Conservation (phyloP, 2,888 invertebrate species). For the Bibio marci region DNA sequence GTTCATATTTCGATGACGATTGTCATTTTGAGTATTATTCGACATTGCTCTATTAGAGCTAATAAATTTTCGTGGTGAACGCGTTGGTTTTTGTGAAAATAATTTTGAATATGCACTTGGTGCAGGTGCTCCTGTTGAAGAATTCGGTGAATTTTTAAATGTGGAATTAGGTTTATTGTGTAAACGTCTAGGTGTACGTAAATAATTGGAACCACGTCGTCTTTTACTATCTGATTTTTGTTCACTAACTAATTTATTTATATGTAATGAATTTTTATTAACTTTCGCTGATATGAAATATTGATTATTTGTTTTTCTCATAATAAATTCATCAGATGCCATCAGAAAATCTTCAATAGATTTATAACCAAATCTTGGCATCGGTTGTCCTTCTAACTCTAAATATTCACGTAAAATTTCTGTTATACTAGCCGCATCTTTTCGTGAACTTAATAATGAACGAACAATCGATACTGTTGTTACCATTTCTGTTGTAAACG, state of each 20-base stretch:
- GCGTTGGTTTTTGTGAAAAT: not conserved
- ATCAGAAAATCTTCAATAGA: constrained; percentile 41
- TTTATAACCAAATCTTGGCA: constrained; percentile 44
- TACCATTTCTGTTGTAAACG: no score
- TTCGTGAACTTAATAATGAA: no score
- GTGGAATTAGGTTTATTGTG: not conserved
- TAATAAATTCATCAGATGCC: constrained; percentile 37
- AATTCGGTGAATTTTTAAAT: not conserved
- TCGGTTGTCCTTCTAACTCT: constrained; percentile 41
- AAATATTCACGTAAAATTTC: constrained; percentile 40
- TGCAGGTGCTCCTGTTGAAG: not conserved
- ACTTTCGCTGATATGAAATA: constrained; percentile 38
- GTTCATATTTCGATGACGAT: not conserved
- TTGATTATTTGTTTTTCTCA: constrained; percentile 33
- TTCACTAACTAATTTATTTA: constrained; percentile 34
- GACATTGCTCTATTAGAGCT: not conserved
- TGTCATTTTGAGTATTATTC: not conserved
- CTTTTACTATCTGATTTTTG: constrained; percentile 22
- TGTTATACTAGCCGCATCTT: not conserved
- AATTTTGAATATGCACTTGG: not conserved
- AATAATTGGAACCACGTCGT: no score
- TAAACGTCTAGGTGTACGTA: no score
- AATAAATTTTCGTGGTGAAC: constrained; percentile 1
- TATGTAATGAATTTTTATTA: constrained; percentile 40
- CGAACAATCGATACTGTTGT: no score